Percentiles rank a stretch among this genome's conserved stretches.
phyloP scores from a whole-genome alignment of 2,888 invertebrate species.

The Psococerastis gibbosa region DNA sequence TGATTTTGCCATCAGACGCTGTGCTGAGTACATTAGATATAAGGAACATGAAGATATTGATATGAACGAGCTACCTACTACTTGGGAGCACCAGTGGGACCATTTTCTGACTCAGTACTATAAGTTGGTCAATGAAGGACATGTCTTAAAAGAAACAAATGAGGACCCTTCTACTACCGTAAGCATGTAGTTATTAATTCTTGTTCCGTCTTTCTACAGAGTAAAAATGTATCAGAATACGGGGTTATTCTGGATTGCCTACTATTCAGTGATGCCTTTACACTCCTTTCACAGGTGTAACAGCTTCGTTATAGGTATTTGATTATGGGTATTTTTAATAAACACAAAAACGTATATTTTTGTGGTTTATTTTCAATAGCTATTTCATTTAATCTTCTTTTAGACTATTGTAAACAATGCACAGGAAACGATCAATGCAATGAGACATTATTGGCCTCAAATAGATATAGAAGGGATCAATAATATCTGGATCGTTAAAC shows the following conservation, averaged over 20 bases:
- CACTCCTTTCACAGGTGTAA: too few species aligned
- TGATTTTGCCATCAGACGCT: slow-evolving; percentile 49
- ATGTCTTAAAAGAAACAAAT: slow-evolving; percentile 13
- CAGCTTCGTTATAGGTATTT: too few species aligned
- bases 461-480: slow-evolving; percentile 64
- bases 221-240: too few species aligned
- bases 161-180: slow-evolving; percentile 2
- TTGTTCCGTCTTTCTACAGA: too few species aligned
- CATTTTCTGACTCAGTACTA: slow-evolving; percentile 55
- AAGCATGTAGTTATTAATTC: too few species aligned
- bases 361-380: too few species aligned
- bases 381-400: too few species aligned
- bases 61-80: slow-evolving; percentile 32
- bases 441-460: slow-evolving; percentile 61
- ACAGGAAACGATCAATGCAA: slow-evolving; percentile 40
- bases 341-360: too few species aligned
- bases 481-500: slow-evolving; percentile 91
- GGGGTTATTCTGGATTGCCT: too few species aligned
- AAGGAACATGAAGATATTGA: slow-evolving; percentile 44
- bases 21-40: slow-evolving; percentile 37
- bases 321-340: too few species aligned
- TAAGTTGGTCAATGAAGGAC: slow-evolving; percentile 29
- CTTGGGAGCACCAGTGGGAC: slow-evolving; percentile 83
- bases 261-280: too few species aligned
- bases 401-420: too few species aligned